Evolutionary conservation across 2,888 invertebrate genomes (phyloP), one percentile per base, ranked within the genome.

Genomic region (Anthrax anthrax): DNA sequence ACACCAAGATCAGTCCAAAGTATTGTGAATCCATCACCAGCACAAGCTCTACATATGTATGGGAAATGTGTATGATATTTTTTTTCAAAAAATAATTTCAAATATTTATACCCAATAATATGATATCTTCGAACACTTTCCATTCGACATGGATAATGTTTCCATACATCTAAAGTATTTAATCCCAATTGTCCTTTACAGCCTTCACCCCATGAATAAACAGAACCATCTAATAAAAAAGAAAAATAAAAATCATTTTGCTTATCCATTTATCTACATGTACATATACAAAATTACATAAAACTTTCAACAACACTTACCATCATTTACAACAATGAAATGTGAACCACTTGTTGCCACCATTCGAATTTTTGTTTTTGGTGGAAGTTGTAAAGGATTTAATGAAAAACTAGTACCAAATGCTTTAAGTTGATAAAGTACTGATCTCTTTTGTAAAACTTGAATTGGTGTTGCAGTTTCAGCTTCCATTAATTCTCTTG

Each of bases 141-240:
- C 40, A 81, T 73, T 46, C 73, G 67, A 40, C 69, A 69, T 1
- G 83, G 81, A 56, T 71, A 71, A 40, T 70, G 69, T 48, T 70
- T 67, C 67, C 73, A 75, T 3, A 65, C 61, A 51, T 72, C 70
- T 10, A 70, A 55, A 8, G 67, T 64, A 19, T 72, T 73, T 37
- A 73, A 67, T 0, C 80, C 83, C 41, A 84, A 64, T 59, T 84
- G 81, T 1, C 83, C 83, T 56, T 72, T 69, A 9, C 65, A 62
- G 18, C 80, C 80, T 57, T 77, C 75, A 17, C 84, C 84, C 81
- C 83, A 84, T 1, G 76, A 72, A 58, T 75, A 83, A 3, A 80
- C 78, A 36, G 74, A 66, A 18, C 73, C 71, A 59, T 82, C 80
- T 64, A 45, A 47, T 27, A 39, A 40, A 40, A 48, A 45, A 44